Base-by-base conservation (phyloP, 2,888 invertebrate genomes). In the Subacronicta megacephala region DNA sequence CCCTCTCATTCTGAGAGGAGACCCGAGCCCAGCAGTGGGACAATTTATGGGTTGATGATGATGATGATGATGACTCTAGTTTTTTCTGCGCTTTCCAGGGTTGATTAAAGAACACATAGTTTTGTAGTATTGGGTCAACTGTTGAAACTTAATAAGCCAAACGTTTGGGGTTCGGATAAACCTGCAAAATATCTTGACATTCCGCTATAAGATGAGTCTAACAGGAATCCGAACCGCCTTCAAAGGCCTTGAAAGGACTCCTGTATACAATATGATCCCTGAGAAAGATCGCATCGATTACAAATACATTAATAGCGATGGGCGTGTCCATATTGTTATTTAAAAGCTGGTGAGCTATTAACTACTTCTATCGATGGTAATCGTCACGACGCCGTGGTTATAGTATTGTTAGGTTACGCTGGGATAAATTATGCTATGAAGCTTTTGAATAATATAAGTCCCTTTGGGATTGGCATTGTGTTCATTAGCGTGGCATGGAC, bases 291-390 rank as follows among this genome's bases (percentile, higher is more conserved):
- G 64, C 36, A 43, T 61, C 62, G 89, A 90, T 90, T 86, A 85
- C 66, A 73, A 78, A 77, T 77, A 77, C 78, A 80, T 86, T 87
- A 85, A 84, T 83, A 81, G 80, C 78, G 72, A 84, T 84, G 81
- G 92, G 92, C 91, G 92, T 85, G 82, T 80, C 77, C 76, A 83
- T 87, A 90, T 92, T 90, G 90, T 91, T 90, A 87, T 88, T 90
- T 88, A 90, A 89, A 90, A 88, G 88, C 89, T 85, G 85, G 75
- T 81, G 74, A 82, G 82, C 84, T 81, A 88, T 90, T 90, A 89
- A 82, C 80, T 80, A 72, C 68, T 78, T 68, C 64, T 85, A 87
- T 87, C 88, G 67, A 49, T 40, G 36, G 70, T 72, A 79, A 89
- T 88, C 89, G 87, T 88, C 89, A 90, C 90, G 89, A 90, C 63